These are phyloP conservation scores for Falco punctatus DNA, from an alignment of 2,113 vertebrate genomes.

Conservation along the genomic window DNA sequence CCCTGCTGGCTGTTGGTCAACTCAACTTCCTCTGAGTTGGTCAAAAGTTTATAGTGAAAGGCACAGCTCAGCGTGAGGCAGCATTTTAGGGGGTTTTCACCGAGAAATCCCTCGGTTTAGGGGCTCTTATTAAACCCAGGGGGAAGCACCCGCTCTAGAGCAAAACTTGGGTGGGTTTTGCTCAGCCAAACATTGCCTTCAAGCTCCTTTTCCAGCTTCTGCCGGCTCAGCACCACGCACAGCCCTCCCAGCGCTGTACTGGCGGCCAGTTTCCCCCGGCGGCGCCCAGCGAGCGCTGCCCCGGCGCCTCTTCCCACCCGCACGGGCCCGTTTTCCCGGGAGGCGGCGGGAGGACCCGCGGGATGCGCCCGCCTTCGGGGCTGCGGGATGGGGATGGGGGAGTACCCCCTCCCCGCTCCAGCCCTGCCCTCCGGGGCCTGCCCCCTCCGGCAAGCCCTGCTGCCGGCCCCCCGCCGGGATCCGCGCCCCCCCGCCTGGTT, in stretches of 20 bases:
- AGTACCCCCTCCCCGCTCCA: no score
- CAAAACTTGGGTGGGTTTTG: neutral
- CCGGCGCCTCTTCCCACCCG: neutral
- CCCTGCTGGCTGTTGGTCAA: no score
- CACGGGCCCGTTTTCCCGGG: neutral
- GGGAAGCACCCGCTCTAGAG: neutral
- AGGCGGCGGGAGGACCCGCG: neutral
- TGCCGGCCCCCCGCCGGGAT: no score
- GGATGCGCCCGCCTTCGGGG: neutral
- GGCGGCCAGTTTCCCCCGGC: rapidly evolving
- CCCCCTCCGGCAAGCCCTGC: no score
- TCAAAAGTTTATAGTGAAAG: neutral
- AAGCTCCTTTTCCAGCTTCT: neutral
- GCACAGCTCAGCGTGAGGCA: rapidly evolving
- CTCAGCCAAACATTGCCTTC: neutral
- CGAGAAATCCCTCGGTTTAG: neutral
- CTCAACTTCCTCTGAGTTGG: neutral
- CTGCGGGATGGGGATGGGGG: neutral
- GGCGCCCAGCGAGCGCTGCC: neutral
- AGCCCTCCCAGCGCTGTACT: rapidly evolving
- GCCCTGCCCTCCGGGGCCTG: no score
- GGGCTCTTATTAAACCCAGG: rapidly evolving
- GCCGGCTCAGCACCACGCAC: rapidly evolving
- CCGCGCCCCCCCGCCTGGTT: no score
- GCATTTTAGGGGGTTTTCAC: neutral